phyloP scores from a whole-genome alignment of 2,113 vertebrate genomes.

The Toxotes jaculatrix region DNA sequence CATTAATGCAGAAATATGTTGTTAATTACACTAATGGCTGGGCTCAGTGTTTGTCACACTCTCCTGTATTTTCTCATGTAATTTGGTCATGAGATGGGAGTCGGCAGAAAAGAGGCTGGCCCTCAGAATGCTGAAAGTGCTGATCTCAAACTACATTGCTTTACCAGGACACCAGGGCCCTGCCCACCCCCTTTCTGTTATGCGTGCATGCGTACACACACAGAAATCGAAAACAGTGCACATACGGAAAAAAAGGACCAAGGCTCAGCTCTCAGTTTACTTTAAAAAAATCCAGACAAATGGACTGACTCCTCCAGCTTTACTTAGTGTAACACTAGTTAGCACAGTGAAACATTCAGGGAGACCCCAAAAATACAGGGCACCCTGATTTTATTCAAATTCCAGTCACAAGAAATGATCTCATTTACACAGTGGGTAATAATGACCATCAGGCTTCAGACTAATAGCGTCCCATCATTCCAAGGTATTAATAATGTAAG shows the following conservation, averaged over 20 bases:
- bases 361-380: not conserved
- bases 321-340: not conserved
- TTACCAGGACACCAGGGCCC: conserved; percentile 74
- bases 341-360: not conserved
- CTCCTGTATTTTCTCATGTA: conserved; percentile 33
- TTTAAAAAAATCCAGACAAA: not conserved
- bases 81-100: conserved; percentile 43
- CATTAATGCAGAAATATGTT: conserved; percentile 18
- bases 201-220: conserved; percentile 9
- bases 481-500: not conserved
- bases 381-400: not conserved
- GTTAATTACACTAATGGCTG: not conserved
- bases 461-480: not conserved
- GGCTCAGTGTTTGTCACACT: not conserved
- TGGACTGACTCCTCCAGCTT: not conserved
- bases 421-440: not conserved
- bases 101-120: conserved; percentile 49
- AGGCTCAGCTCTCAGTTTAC: not conserved
- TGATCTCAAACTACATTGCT: conserved; percentile 78
- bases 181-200: conserved; percentile 45
- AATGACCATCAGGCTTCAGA: not conserved
- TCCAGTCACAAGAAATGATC: not conserved
- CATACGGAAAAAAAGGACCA: not conserved
- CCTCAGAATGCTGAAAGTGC: conserved; percentile 76
- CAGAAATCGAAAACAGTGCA: conserved; percentile 20